Evolutionary conservation across 2,888 invertebrate species (phyloP), one percentile per base, ranked within the genome.

Genomic region (Andricus curvator): DNA sequence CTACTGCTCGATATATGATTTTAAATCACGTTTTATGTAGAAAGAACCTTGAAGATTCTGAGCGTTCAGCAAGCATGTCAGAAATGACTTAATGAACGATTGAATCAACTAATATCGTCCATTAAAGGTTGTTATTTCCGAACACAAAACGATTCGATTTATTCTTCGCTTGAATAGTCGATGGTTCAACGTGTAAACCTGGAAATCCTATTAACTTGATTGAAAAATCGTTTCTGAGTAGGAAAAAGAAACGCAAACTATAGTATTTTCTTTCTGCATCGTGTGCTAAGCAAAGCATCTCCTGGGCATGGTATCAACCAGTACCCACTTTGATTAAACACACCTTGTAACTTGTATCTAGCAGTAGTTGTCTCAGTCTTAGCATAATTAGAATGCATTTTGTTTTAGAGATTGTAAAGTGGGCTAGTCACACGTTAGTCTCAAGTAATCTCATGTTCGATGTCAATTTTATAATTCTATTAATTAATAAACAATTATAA

Each of bases 221-320:
- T 51, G 17, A 13, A 22, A 62, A 64, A 64, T 77, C 17, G 22
- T 78, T 78, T 66, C 37, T 68, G 11, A 48, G 37, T 70, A 29
- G 48, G 68, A 56, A 29, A 68, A 60, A n/a, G 56, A 68, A 37
- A 8, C 15, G 25, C 78, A 84, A 76, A 84, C 82, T 86, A 83
- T 86, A 83, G 86, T 86, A 86, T 87, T 85, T 86, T 87, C 86
- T 87, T 87, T 86, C 86, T 86, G 80, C 82, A 82, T 80, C 76
- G 80, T 82, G 80, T 76, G 79, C 81, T 81, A 83, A 82, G 82
- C 66, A 81, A 82, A 81, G 78, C 79, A 81, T 86, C 82, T 85
- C 84, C 85, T 85, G 85, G 85, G 83, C 83, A 86, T 85, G 83
- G 81, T 83, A 80, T 80, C 81, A 83, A 77, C 77, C 84, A 78